phyloP scores from a whole-genome alignment of 2,888 invertebrate species.

The Drosophila imparisetae region DNA sequence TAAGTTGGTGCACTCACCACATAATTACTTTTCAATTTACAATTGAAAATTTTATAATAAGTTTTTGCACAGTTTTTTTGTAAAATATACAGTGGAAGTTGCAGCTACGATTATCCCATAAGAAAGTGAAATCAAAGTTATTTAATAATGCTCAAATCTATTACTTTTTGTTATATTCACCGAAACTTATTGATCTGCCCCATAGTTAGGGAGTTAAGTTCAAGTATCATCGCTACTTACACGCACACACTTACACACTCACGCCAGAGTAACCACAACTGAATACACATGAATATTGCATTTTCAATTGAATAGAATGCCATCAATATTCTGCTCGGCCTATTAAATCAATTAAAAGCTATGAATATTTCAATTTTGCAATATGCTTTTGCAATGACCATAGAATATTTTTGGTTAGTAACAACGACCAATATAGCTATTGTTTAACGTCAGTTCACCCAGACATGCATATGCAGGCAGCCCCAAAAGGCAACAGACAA shows the following conservation, averaged over 20 bases:
- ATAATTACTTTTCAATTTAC: not conserved
- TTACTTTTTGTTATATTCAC: not conserved
- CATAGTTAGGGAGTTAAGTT: not conserved
- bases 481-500: conserved; percentile 17
- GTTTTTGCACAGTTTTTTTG: not conserved
- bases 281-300: conserved; percentile 22
- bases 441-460: conserved; percentile 21
- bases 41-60: not conserved
- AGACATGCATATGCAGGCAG: not conserved
- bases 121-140: not conserved
- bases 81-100: not conserved
- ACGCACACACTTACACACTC: not conserved
- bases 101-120: not conserved
- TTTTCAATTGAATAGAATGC: conserved; percentile 19
- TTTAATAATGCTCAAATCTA: not conserved
- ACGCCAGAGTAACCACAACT: conserved; percentile 7
- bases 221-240: conserved; percentile 19
- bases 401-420: conserved; percentile 33
- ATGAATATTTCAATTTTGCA: conserved; percentile 66
- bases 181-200: conserved; percentile 2
- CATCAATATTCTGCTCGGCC: conserved; percentile 29
- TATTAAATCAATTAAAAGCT: conserved; percentile 65
- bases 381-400: conserved; percentile 30
- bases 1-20: no score
- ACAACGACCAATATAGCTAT: conserved; percentile 48